Evolutionary conservation across 2,888 invertebrate species (phyloP).

Genomic region (Drosophila neonasuta): DNA sequence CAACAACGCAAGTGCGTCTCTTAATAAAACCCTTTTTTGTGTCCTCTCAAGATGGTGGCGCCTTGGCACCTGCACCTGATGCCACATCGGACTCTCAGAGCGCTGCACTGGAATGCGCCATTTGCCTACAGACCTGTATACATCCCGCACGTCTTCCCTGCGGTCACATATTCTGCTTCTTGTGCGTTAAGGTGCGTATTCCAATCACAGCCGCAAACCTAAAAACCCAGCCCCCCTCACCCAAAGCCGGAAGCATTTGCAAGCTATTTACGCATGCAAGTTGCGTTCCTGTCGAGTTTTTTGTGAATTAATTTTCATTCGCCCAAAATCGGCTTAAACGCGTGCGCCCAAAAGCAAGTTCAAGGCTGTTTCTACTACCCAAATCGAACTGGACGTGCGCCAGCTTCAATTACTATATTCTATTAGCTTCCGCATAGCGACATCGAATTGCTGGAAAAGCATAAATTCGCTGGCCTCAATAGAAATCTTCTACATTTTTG

Average conservation of each 20-base stretch:
- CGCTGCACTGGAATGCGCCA: constrained; percentile 89
- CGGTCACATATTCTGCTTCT: constrained; percentile 96
- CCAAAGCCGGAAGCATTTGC: constrained; percentile 39
- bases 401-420: constrained; percentile 22
- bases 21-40: constrained; percentile 13
- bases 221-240: background rate
- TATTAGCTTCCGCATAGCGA: constrained; percentile 40
- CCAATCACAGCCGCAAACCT: background rate
- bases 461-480: constrained; percentile 24
- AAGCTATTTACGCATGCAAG: constrained; percentile 34
- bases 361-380: constrained; percentile 45
- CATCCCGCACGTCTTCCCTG: constrained; percentile 97
- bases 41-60: constrained; percentile 11
- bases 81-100: constrained; percentile 9
- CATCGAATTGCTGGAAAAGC: constrained; percentile 5
- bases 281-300: constrained; percentile 10
- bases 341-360: constrained; percentile 54
- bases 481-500: constrained; percentile 1
- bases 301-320: background rate
- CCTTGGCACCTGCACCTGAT: constrained; percentile 5
- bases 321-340: constrained; percentile 12
- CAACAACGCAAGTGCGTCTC: background rate
- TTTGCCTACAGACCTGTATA: constrained; percentile 94
- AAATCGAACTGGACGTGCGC: constrained; percentile 16
- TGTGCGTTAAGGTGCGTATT: constrained; percentile 91